A percentile compares a stretch with the other conserved stretches of the same genome.
Conservation (phyloP, 2,113 vertebrate species). For the Zapus hudsonius region DNA sequence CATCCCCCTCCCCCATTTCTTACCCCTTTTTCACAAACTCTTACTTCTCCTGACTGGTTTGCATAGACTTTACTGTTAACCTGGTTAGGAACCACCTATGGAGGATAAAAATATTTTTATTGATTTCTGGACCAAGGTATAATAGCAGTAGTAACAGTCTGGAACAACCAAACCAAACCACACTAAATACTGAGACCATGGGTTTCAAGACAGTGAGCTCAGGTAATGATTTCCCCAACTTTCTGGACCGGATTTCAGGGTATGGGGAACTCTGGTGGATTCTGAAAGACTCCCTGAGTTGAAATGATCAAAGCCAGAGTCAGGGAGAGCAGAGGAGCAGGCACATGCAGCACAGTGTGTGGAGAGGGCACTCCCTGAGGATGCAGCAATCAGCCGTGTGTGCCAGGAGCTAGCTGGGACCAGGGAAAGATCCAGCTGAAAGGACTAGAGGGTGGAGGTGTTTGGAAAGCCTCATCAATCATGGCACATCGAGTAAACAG, state of each 20-base stretch:
- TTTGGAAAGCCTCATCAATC: not conserved
- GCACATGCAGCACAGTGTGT: not conserved
- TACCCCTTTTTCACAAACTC: too few relatives aligned
- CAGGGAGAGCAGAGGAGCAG: not conserved
- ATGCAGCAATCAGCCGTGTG: not conserved
- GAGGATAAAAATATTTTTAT: too few relatives aligned
- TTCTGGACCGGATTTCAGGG: not conserved
- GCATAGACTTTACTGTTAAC: too few relatives aligned
- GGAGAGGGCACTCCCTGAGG: not conserved
- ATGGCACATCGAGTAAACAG: not conserved
- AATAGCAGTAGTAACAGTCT: not conserved
- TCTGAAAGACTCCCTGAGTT: too few relatives aligned
- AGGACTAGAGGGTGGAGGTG: too few relatives aligned
- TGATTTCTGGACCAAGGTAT: not conserved
- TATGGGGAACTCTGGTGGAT: too few relatives aligned
- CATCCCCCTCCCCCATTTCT: too few relatives aligned
- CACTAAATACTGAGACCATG: not conserved
- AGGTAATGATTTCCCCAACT: not conserved
- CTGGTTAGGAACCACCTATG: too few relatives aligned
- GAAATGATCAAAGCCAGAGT: too few relatives aligned
- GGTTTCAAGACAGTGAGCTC: not conserved
- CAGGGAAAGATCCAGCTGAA: not conserved
- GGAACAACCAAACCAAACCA: not conserved
- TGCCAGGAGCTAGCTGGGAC: too few relatives aligned
- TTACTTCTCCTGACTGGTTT: too few relatives aligned